phyloP scores from a whole-genome alignment of 2,888 invertebrate genomes.

The Liposcelis brunnea region DNA sequence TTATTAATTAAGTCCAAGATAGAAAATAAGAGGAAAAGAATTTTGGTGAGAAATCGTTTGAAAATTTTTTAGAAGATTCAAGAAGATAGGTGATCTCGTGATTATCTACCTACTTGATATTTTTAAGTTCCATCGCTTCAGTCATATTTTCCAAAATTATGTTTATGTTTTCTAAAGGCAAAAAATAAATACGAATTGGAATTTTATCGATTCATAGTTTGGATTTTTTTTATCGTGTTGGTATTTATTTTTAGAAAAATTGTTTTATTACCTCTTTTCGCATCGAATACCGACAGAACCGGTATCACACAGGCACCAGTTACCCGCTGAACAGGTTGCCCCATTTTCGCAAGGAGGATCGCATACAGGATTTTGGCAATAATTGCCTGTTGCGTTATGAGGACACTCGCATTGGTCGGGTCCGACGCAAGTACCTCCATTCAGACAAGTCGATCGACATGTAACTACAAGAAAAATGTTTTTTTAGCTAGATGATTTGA shows the following conservation, averaged over 20 bases:
- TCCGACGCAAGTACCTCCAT: slow-evolving; percentile 27
- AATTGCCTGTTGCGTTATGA: slow-evolving; percentile 21
- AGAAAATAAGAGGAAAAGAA: too few relatives aligned
- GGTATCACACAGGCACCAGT: slow-evolving; percentile 27
- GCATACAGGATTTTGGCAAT: slow-evolving; percentile 24
- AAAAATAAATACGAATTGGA: too few relatives aligned
- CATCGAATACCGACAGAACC: slow-evolving; percentile 24
- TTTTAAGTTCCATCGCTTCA: neutral
- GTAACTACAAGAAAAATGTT: slow-evolving; percentile 20
- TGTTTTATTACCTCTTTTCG: slow-evolving; percentile 18
- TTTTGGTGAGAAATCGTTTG: too few relatives aligned
- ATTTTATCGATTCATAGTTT: too few relatives aligned
- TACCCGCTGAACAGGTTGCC: slow-evolving; percentile 27
- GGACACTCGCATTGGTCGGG: slow-evolving; percentile 29
- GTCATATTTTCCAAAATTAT: too few relatives aligned
- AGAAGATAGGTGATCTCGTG: neutral
- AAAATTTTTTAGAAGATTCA: neutral
- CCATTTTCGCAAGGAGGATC: slow-evolving; percentile 28
- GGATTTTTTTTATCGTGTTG: too few relatives aligned
- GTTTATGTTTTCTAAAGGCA: too few relatives aligned
- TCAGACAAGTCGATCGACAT: slow-evolving; percentile 26
- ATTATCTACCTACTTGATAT: neutral
- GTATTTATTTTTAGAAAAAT: too few relatives aligned
- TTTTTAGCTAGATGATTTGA: too few relatives aligned
- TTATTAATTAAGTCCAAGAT: too few relatives aligned